phyloP scores from a whole-genome alignment of 2,888 invertebrate species.

The Boloria selene region DNA sequence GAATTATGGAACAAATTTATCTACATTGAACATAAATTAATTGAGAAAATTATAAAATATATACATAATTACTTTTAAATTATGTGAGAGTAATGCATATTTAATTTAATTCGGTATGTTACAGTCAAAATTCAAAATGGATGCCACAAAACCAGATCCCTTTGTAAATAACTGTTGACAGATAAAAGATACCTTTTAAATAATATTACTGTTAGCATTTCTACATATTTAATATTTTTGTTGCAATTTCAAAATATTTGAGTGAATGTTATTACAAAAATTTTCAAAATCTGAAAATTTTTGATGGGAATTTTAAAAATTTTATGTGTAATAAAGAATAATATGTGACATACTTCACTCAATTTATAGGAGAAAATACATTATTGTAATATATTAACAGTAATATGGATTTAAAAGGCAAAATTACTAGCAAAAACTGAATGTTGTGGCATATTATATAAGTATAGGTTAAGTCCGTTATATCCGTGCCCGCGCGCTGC shows the following conservation, averaged over 20 bases:
- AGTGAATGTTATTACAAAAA: background rate
- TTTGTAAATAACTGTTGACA: conserved; percentile 31
- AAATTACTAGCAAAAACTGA: conserved; percentile 15
- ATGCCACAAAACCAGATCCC: conserved; percentile 40
- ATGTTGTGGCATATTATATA: conserved; percentile 40
- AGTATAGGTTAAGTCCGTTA: conserved; percentile 62
- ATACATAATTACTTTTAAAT: background rate
- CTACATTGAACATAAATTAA: no score
- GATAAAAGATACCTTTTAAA: background rate
- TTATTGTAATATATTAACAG: background rate
- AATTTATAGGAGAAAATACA: background rate
- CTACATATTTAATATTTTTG: background rate
- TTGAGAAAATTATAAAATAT: background rate
- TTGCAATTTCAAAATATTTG: background rate
- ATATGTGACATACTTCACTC: no score
- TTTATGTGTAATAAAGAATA: no score
- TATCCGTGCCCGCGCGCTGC: conserved; percentile 74
- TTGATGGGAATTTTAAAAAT: background rate
- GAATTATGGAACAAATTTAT: no score
- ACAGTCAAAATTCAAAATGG: conserved; percentile 40
- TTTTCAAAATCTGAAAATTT: background rate
- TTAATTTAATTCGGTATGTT: conserved; percentile 22
- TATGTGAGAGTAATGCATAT: background rate
- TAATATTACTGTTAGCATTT: conserved; percentile 14
- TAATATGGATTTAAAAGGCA: background rate